phyloP scores from a whole-genome alignment of 2,888 invertebrate genomes.

The Leucania comma region DNA sequence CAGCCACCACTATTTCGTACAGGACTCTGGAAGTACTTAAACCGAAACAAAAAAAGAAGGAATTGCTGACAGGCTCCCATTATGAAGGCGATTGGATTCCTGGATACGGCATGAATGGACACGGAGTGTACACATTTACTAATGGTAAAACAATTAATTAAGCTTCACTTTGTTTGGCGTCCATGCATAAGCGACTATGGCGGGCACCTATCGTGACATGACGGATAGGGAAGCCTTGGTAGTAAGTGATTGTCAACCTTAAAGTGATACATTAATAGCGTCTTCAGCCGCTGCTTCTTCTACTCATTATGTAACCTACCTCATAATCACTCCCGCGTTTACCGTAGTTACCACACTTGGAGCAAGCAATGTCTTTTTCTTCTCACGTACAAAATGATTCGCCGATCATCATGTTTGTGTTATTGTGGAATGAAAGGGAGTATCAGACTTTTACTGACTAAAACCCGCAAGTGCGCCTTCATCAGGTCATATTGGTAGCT shows the following conservation, averaged over 20 bases:
- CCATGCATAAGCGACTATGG: no score
- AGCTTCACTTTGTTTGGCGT: no score
- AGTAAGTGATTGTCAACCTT: background rate
- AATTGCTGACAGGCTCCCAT: background rate
- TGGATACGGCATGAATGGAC: background rate
- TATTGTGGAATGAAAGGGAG: no score
- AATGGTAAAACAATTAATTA: background rate
- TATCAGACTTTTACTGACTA: no score
- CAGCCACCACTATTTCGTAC: background rate
- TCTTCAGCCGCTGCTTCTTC: no score
- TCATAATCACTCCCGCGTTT: background rate
- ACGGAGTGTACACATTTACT: slow-evolving; percentile 5
- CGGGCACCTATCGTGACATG: no score
- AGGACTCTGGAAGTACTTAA: background rate
- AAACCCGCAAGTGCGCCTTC: no score
- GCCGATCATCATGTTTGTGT: background rate
- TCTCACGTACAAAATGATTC: no score
- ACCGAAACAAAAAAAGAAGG: background rate
- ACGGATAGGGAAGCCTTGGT: no score
- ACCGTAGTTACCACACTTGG: background rate
- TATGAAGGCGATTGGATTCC: background rate
- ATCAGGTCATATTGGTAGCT: no score
- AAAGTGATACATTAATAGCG: background rate
- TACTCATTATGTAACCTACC: no score
- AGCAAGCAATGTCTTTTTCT: background rate